These are phyloP conservation scores for Pseudopipra pipra DNA, from an alignment of 2,113 vertebrate genomes.

Conservation along the genomic window DNA sequence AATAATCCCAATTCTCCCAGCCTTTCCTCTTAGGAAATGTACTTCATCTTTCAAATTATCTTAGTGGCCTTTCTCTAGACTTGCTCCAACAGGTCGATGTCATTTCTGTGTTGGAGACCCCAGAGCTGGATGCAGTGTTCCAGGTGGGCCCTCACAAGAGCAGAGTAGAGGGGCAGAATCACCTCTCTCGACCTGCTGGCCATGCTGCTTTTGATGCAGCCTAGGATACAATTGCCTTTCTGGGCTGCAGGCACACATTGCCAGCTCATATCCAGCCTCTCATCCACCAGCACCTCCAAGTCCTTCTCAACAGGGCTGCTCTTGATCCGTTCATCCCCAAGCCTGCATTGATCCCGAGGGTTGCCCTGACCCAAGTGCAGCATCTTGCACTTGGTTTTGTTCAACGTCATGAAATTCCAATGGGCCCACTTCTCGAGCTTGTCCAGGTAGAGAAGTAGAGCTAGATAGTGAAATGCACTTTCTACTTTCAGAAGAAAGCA, in stretches of 20 bases:
- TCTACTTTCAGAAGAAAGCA: background rate
- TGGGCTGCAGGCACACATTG: background rate
- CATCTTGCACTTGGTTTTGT: background rate
- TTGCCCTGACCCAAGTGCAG: background rate
- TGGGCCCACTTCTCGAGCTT: background rate
- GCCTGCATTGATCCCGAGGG: rapidly evolving
- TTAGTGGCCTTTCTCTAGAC: background rate
- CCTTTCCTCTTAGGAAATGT: background rate
- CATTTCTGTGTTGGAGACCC: background rate
- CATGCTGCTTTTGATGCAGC: background rate
- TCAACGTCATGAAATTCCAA: background rate
- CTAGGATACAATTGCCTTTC: background rate
- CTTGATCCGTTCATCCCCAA: background rate
- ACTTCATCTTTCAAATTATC: background rate
- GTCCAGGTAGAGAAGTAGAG: background rate
- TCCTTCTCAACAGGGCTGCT: rapidly evolving
- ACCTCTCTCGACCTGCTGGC: background rate
- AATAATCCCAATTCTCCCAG: background rate
- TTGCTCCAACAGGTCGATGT: background rate
- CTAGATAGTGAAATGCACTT: background rate
- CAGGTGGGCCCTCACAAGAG: background rate
- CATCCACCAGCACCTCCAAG: background rate
- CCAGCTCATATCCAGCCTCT: no score
- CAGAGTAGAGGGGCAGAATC: background rate
- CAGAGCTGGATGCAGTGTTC: background rate